phyloP scores from a whole-genome alignment of 92 coral and sea anemone species.

The Palythoa grandiflora region DNA sequence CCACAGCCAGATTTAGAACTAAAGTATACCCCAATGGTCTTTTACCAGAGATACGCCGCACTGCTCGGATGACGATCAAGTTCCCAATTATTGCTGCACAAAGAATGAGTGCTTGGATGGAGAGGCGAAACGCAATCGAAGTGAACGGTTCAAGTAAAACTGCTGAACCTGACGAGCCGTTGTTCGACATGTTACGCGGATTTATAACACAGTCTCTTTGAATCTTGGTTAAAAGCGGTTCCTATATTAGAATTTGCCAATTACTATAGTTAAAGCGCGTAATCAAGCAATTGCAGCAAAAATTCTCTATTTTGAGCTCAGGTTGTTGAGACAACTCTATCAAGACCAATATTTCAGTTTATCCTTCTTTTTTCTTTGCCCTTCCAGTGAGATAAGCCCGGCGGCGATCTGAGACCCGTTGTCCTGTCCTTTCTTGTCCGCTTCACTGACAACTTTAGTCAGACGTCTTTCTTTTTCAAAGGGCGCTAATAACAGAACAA shows the following conservation, averaged over 20 bases:
- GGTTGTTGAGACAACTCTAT: no score
- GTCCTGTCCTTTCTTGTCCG: neutral
- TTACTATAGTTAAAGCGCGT: no score
- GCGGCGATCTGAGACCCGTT: no score
- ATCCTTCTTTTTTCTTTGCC: neutral
- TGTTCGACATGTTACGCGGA: constrained; percentile 10
- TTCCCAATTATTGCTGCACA: constrained; percentile 19
- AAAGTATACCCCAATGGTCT: constrained; percentile 25
- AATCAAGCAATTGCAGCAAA: no score
- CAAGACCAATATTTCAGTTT: neutral
- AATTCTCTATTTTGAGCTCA: no score
- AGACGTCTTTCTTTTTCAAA: neutral
- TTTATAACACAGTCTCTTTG: neutral
- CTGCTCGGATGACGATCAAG: constrained; percentile 31
- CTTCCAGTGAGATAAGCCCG: neutral
- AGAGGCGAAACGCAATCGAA: constrained; percentile 7
- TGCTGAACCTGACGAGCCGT: neutral
- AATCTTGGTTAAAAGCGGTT: no score
- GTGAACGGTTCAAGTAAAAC: neutral
- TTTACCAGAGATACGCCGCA: constrained; percentile 20
- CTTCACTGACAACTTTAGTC: neutral
- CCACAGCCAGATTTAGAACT: constrained; percentile 43
- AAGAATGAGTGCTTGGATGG: constrained; percentile 13
- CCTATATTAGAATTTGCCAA: no score
- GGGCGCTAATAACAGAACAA: neutral